Base-by-base conservation (phyloP, 2,797 vertebrate genomes). In the Dicrostonyx torquatus region DNA sequence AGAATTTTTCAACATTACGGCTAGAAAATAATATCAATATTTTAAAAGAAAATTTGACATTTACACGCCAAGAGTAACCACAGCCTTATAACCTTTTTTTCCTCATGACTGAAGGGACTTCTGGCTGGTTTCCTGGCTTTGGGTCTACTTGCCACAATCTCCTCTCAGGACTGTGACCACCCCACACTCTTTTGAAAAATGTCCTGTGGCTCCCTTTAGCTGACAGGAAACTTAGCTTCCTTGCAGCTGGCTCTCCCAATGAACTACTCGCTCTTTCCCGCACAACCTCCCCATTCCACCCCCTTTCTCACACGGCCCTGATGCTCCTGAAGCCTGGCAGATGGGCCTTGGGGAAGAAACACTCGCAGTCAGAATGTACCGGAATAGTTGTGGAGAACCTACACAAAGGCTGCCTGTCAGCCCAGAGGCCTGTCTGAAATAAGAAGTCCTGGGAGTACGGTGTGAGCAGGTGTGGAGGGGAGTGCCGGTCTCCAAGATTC, bases 331-430 rank as follows among this genome's bases (percentile, higher is more conserved):
- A 86, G 86, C 66, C 90, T 20, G 37, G 82, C 96, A 96, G 87
- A 85, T 86, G 90, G 95, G 82, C 82, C 77, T 50, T 83, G 40
- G 91, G 29, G 87, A 77, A 45, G 64, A 82, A 6, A 58, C 55
- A 93, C 83, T n/a, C 0, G 0, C 55, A 94, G 93, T 80, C 84
- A 55, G 91, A 87, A 92, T 24, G 58, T 55, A 83, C 85, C 80
- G 92, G 96, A 96, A 96, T 92, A 96, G 89, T 91, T 92, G 31
- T 64, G 79, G 68, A 88, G 84, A 94, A 91, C 94, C 76, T 76
- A 90, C 95, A 94, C 64, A 48, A 12, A 43, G 3, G 3, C 62
- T 22, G n/a, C 72, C 70, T 48, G n/a, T 58, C 66, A 89, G 90
- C 85, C 90, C 87, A 78, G 88, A 72, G 73, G 66, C 62, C 86